A percentile compares a stretch with the other conserved stretches of the same genome.
These are phyloP conservation scores for Ceratosolen fusciceps DNA, from an alignment of 1,140 invertebrate genomes.

Conservation along the genomic window DNA sequence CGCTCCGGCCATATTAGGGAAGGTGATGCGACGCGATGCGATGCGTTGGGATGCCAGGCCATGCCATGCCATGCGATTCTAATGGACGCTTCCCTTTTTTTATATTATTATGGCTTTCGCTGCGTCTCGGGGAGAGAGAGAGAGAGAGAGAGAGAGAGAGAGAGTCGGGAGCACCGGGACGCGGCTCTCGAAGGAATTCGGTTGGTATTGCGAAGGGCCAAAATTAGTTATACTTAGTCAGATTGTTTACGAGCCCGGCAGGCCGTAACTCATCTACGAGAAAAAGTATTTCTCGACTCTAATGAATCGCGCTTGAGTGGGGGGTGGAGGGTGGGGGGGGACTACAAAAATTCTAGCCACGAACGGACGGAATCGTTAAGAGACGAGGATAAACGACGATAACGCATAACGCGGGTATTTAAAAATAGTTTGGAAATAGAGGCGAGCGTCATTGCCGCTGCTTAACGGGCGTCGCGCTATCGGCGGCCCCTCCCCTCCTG, in stretches of 20 bases:
- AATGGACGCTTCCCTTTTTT: no score
- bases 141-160: not conserved
- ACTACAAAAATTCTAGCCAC: not conserved
- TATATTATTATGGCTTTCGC: no score
- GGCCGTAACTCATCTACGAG: not conserved
- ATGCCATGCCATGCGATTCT: no score
- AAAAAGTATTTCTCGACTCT: not conserved
- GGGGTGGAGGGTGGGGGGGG: no score
- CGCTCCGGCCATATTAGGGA: not conserved
- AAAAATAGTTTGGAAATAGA: no score
- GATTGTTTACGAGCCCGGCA: not conserved
- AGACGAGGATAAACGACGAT: not conserved
- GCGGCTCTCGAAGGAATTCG: not conserved
- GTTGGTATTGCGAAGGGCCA: not conserved
- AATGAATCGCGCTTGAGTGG: not conserved
- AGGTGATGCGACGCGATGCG: no score
- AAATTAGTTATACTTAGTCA: not conserved
- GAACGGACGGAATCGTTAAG: not conserved
- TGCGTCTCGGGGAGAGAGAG: no score
- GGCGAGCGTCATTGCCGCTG: no score
- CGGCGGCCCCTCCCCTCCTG: no score
- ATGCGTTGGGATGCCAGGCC: no score
- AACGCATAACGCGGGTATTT: no score
- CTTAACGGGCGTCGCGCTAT: no score
- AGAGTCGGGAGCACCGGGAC: not conserved